A percentile compares a stretch with the other conserved stretches of the same genome.
Conservation (phyloP, 2,888 invertebrate genomes). For the Rhagonycha lutea region DNA sequence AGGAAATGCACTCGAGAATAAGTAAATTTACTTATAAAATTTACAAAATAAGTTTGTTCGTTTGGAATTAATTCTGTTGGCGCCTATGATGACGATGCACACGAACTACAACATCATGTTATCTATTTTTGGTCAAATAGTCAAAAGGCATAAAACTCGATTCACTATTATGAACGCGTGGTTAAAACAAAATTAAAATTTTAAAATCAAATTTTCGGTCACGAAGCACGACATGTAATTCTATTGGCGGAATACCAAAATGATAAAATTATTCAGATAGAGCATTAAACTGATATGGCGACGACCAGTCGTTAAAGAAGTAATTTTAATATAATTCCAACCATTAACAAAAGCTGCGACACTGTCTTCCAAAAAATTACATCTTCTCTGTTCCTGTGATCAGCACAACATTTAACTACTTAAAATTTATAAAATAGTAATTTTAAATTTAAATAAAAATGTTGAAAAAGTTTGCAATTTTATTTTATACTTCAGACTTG, state of each 20-base stretch:
- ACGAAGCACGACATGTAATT: background rate
- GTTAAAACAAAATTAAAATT: background rate
- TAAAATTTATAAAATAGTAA: background rate
- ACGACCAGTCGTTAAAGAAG: background rate
- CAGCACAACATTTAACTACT: background rate
- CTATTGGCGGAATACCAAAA: background rate
- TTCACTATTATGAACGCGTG: background rate
- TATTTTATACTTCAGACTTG: background rate
- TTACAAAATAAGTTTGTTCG: no score
- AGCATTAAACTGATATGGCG: background rate
- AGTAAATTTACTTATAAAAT: no score
- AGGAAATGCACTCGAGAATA: no score
- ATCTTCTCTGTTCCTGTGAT: background rate
- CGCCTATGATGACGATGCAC: background rate
- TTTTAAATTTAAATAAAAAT: background rate
- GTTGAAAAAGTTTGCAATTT: background rate
- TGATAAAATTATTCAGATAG: background rate
- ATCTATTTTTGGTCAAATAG: background rate
- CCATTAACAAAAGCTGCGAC: background rate
- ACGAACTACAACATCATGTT: background rate
- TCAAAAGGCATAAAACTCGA: background rate
- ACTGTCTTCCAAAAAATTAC: background rate
- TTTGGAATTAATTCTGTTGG: background rate
- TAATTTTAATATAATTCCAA: background rate
- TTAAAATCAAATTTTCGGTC: background rate